Conservation (phyloP, 1,140 invertebrate genomes). For the Metaphire vulgaris region DNA sequence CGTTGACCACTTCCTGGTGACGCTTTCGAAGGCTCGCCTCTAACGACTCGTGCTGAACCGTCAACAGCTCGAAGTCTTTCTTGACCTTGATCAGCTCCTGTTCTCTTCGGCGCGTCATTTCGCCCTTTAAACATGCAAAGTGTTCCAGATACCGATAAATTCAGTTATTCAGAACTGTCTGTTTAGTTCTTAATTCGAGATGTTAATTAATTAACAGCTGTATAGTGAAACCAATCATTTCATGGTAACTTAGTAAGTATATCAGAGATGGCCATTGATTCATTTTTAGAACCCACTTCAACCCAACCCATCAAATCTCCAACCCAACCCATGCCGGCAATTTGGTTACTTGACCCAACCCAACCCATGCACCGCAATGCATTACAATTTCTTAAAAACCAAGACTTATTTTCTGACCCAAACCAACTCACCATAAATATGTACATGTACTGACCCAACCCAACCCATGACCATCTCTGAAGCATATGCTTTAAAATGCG, state of each 20-base stretch:
- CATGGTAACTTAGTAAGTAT: not conserved
- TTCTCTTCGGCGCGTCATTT: constrained; percentile 46
- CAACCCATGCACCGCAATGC: too few relatives aligned
- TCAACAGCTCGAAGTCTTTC: constrained; percentile 49
- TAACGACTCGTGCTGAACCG: constrained; percentile 41
- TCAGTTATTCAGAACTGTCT: not conserved
- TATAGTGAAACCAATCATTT: not conserved
- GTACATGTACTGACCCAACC: too few relatives aligned
- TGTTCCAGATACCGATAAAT: not conserved
- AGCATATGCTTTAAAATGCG: too few relatives aligned
- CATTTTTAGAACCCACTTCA: not conserved
- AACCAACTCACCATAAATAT: too few relatives aligned
- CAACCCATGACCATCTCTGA: too few relatives aligned
- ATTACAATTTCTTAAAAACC: too few relatives aligned
- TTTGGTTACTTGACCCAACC: too few relatives aligned
- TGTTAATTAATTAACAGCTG: not conserved
- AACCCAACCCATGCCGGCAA: too few relatives aligned
- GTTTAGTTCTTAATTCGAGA: not conserved
- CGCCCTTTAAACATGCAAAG: constrained; percentile 30
- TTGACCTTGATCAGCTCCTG: constrained; percentile 45
- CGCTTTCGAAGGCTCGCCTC: constrained; percentile 46
- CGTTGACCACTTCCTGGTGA: constrained; percentile 47
- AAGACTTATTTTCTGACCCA: too few relatives aligned
- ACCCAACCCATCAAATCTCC: too few relatives aligned
- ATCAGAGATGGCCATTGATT: not conserved